A percentile compares a stretch with the other conserved stretches of the same genome.
Conservation (phyloP, 2,888 invertebrate genomes). For the Xanthorhoe spadicearia region DNA sequence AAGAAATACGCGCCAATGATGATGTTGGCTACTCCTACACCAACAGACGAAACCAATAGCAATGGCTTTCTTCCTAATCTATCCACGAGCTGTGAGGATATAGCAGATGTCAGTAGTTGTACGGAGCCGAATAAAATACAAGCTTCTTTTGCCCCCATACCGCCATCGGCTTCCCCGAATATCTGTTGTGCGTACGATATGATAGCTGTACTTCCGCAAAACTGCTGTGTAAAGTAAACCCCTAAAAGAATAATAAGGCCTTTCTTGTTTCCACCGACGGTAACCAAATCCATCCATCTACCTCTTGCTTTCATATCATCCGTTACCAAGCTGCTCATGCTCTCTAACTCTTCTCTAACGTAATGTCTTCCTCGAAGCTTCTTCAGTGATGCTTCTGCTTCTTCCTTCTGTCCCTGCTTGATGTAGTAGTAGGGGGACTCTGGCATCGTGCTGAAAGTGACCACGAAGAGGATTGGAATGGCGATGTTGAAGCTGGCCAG, state of each 20-base stretch:
- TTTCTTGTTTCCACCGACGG: constrained; percentile 77
- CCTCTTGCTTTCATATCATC: constrained; percentile 82
- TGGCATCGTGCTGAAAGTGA: constrained; percentile 86
- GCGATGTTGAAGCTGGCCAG: constrained; percentile 84
- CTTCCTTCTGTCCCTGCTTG: constrained; percentile 74
- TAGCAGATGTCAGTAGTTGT: constrained; percentile 82
- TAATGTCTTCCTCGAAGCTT: constrained; percentile 83
- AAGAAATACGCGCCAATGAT: constrained; percentile 84
- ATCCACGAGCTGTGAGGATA: constrained; percentile 85
- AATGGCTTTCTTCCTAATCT: constrained; percentile 86
- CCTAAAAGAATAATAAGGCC: constrained; percentile 85
- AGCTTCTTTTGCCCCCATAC: constrained; percentile 76
- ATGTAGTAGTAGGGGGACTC: constrained; percentile 87
- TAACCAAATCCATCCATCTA: constrained; percentile 78
- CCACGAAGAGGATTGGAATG: constrained; percentile 82
- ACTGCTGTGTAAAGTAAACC: constrained; percentile 86
- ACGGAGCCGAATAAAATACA: constrained; percentile 83
- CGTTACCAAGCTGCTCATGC: constrained; percentile 80
- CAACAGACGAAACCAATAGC: constrained; percentile 84
- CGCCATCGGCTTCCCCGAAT: constrained; percentile 82
- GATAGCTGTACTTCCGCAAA: constrained; percentile 86
- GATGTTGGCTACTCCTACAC: constrained; percentile 81
- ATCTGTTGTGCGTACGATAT: constrained; percentile 86
- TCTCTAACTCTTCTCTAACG: constrained; percentile 82
- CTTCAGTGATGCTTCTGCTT: constrained; percentile 83